Evolutionary conservation across 2,797 vertebrate species (phyloP).

Genomic region (Fratercula arctica): DNA sequence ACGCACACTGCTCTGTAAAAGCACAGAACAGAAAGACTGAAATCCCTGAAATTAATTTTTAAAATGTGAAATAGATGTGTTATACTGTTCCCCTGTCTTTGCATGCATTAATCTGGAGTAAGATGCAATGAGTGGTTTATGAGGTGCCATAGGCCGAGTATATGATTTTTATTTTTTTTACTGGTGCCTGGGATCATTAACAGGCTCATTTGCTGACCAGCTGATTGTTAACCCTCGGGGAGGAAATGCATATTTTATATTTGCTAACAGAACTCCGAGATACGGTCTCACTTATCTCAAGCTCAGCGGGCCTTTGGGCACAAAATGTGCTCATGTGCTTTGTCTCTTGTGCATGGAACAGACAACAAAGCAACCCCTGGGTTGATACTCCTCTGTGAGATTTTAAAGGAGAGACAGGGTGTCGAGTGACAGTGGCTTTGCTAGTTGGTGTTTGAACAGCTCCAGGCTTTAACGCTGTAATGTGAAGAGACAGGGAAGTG

Average conservation of each 20-base stretch:
- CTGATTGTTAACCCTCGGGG: neutral
- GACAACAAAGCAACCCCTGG: neutral
- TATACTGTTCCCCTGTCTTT: neutral
- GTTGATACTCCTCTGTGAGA: neutral
- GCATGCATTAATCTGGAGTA: neutral
- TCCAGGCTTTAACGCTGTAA: neutral
- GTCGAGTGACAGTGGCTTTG: neutral
- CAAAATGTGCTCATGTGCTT: neutral
- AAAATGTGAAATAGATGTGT: neutral
- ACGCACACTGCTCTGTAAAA: neutral
- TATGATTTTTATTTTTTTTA: neutral
- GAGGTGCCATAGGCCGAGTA: neutral
- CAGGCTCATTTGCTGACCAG: neutral
- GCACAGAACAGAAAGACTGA: neutral
- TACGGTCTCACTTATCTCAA: neutral
- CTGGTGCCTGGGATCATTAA: neutral
- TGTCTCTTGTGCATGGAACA: neutral
- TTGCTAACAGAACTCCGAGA: neutral
- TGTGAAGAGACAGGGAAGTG: neutral
- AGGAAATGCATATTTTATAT: constrained; percentile 20
- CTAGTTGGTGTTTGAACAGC: neutral
- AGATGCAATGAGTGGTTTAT: neutral
- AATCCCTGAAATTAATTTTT: neutral
- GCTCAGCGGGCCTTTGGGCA: neutral
- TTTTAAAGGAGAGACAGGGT: neutral